Evolutionary conservation across 2,113 vertebrate species (phyloP).

Genomic region (Nymphicus hollandicus): DNA sequence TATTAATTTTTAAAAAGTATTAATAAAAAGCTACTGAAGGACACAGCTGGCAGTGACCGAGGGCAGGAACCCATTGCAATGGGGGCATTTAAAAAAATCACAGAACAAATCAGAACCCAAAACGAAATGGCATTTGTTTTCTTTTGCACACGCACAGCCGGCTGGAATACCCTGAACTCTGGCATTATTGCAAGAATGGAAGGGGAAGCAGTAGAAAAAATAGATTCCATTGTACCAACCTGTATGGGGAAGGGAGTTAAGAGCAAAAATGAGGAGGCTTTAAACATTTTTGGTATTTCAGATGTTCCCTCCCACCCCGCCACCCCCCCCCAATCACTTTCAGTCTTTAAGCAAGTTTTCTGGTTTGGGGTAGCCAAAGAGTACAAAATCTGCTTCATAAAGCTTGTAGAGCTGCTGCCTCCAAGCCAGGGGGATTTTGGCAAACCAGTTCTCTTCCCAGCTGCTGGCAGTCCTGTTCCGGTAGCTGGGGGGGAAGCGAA

Average conservation of each 20-base stretch:
- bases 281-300: constrained; percentile 51
- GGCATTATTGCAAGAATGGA: not conserved
- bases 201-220: constrained; percentile 46
- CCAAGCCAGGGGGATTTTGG: constrained; percentile 82
- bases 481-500: constrained; percentile 89
- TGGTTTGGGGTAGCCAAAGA: constrained; percentile 93
- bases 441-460: constrained; percentile 93
- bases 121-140: not conserved
- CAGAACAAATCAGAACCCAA: not conserved
- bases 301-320: not conserved
- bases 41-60: constrained; percentile 21
- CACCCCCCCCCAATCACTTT: not conserved
- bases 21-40: constrained; percentile 66
- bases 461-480: constrained; percentile 88
- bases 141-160: not conserved
- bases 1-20: constrained; percentile 82
- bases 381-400: constrained; percentile 92
- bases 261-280: constrained; percentile 15
- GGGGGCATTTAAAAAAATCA: not conserved
- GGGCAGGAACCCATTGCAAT: not conserved
- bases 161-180: not conserved
- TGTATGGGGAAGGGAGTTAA: not conserved
- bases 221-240: not conserved
- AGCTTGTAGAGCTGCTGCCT: constrained; percentile 89
- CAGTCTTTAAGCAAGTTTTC: constrained; percentile 87